These are phyloP conservation scores for Otolemur crassicaudatus DNA, from an alignment of 2,797 vertebrate species.

Conservation along the genomic window DNA sequence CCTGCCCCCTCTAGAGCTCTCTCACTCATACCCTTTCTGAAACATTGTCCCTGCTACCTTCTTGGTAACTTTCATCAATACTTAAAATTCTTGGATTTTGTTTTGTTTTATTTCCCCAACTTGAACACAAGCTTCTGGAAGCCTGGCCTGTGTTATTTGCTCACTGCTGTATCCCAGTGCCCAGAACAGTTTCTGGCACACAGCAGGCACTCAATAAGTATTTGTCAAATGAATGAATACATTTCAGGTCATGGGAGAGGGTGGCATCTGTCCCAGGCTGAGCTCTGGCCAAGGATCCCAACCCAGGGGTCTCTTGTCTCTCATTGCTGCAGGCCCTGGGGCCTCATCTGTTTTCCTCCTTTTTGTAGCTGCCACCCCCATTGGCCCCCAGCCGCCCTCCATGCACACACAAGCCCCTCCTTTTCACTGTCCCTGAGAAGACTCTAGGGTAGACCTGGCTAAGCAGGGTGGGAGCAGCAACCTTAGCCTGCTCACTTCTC, in stretches of 20 bases:
- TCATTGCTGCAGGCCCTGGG: not conserved
- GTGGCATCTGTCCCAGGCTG: not conserved
- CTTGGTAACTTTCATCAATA: no score
- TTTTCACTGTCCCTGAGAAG: not conserved
- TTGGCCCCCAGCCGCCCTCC: not conserved
- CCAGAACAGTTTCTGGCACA: not conserved
- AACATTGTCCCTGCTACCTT: not conserved
- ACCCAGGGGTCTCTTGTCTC: not conserved
- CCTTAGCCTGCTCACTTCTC: no score
- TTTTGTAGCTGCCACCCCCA: not conserved
- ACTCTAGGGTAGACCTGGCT: not conserved
- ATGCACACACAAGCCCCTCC: not conserved
- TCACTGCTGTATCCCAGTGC: not conserved
- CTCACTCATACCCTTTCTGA: not conserved
- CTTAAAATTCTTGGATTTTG: not conserved
- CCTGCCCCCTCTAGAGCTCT: not conserved
- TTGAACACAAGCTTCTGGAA: not conserved
- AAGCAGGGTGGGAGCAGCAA: no score
- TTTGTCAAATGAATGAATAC: not conserved
- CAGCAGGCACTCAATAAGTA: not conserved
- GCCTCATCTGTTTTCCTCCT: not conserved
- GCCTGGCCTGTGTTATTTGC: no score
- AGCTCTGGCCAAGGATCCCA: not conserved
- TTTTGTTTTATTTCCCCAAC: not conserved
- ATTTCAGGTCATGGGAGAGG: not conserved